Evolutionary conservation across 2,113 vertebrate genomes (phyloP).

Genomic region (Oxyura jamaicensis): DNA sequence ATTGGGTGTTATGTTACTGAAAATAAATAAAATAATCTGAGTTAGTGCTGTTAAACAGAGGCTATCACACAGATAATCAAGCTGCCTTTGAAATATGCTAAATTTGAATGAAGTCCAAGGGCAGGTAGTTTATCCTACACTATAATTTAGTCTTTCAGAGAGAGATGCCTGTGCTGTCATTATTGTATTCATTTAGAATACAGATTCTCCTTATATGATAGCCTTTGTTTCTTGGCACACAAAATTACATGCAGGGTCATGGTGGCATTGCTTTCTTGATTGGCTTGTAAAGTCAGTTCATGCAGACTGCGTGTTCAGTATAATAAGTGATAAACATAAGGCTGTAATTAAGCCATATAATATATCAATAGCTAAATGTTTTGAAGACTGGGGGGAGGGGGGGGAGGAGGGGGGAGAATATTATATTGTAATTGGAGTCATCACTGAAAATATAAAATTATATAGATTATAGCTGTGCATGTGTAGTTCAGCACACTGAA

Average conservation of each 20-base stretch:
- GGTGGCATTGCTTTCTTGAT: neutral
- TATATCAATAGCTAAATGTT: slow-evolving; percentile 10
- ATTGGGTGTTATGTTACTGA: neutral
- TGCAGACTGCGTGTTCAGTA: neutral
- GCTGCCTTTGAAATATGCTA: neutral
- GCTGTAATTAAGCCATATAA: slow-evolving; percentile 41
- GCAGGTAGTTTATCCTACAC: neutral
- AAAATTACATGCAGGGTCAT: neutral
- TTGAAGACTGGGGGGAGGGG: neutral
- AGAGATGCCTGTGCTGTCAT: neutral
- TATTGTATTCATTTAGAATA: slow-evolving; percentile 4
- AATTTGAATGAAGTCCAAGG: neutral
- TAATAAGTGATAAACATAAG: neutral
- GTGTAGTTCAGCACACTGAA: neutral
- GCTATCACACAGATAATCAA: neutral
- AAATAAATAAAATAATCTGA: neutral
- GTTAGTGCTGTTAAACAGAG: neutral
- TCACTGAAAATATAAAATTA: slow-evolving; percentile 25
- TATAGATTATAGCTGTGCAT: neutral
- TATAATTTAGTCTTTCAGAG: neutral
- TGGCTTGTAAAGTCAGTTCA: neutral
- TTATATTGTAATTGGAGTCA: slow-evolving; percentile 20
- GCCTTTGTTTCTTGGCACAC: neutral
- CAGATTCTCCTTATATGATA: neutral
- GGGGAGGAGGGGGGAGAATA: neutral